Evolutionary conservation across 1,140 invertebrate genomes (phyloP).

Genomic region (Lepidurus packardi): DNA sequence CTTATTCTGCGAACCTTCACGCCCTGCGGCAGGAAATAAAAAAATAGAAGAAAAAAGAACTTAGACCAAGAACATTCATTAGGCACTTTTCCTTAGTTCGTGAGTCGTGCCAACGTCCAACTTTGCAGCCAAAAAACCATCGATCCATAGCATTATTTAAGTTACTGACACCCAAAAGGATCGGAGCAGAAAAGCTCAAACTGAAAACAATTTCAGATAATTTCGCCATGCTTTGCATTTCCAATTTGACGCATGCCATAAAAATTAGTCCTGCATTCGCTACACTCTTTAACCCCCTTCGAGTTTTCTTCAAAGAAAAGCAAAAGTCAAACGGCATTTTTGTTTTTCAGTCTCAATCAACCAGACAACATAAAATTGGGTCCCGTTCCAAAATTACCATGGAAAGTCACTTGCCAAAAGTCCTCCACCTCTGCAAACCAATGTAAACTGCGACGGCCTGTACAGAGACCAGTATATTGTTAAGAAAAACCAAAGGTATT

Average conservation of each 20-base stretch:
- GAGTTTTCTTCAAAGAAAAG: neutral
- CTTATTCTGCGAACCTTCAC: conserved; percentile 23
- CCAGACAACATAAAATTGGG: neutral
- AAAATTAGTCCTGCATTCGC: neutral
- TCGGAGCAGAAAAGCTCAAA: neutral
- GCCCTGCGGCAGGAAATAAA: conserved; percentile 18
- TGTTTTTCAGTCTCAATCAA: too few species aligned
- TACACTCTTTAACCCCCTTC: neutral
- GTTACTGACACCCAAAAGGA: neutral
- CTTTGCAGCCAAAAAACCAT: conserved; percentile 9
- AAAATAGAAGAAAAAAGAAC: neutral
- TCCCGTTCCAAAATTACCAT: neutral
- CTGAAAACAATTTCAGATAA: neutral
- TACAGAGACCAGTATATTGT: neutral
- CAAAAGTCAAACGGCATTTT: too few species aligned
- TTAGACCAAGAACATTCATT: neutral
- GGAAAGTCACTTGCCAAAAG: neutral
- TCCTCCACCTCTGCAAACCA: conserved; percentile 18
- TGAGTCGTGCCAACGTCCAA: neutral
- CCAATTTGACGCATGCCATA: neutral
- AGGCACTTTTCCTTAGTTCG: neutral
- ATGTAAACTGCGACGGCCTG: conserved; percentile 6
- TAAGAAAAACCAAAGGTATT: neutral
- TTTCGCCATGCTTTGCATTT: conserved; percentile 3
- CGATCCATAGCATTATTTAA: conserved; percentile 9